phyloP scores from a whole-genome alignment of 1,140 invertebrate genomes.

The Antheraea pernyi region DNA sequence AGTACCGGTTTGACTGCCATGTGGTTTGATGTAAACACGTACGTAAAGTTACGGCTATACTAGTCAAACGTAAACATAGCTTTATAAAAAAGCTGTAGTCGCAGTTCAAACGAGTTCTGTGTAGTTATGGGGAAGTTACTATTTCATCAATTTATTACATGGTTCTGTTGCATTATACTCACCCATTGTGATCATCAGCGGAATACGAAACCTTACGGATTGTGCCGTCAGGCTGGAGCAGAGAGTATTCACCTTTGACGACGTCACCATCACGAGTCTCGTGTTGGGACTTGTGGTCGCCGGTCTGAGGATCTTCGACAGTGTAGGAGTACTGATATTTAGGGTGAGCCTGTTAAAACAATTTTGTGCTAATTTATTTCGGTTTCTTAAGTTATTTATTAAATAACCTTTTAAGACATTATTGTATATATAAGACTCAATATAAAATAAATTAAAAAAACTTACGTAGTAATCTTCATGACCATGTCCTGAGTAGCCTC shows the following conservation, averaged over 20 bases:
- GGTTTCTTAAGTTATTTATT: too few relatives aligned
- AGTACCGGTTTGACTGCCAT: slow-evolving; percentile 60
- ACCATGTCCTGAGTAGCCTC: slow-evolving; percentile 27
- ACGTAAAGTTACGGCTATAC: slow-evolving; percentile 1
- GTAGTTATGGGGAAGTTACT: slow-evolving; percentile 44
- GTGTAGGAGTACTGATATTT: slow-evolving; percentile 77
- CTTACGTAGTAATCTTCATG: slow-evolving; percentile 58
- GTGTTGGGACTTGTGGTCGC: slow-evolving; percentile 76
- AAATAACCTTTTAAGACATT: not conserved
- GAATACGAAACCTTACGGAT: slow-evolving; percentile 65
- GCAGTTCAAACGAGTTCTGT: slow-evolving; percentile 26
- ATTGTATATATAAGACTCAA: not conserved
- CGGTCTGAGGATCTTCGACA: slow-evolving; percentile 74
- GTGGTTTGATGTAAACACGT: slow-evolving; percentile 42
- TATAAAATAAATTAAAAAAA: not conserved
- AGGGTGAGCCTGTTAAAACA: slow-evolving; percentile 63
- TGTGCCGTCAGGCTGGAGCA: slow-evolving; percentile 73
- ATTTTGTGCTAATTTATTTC: not conserved
- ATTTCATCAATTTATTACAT: slow-evolving; percentile 27
- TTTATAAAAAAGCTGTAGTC: slow-evolving; percentile 29
- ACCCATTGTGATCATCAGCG: slow-evolving; percentile 68
- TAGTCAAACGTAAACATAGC: slow-evolving; percentile 32
- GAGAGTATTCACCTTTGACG: slow-evolving; percentile 81
- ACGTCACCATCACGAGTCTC: slow-evolving; percentile 79
- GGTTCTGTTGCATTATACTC: slow-evolving; percentile 20